Evolutionary conservation across 2,797 vertebrate genomes (phyloP).

Genomic region (Apodemus agrarius): DNA sequence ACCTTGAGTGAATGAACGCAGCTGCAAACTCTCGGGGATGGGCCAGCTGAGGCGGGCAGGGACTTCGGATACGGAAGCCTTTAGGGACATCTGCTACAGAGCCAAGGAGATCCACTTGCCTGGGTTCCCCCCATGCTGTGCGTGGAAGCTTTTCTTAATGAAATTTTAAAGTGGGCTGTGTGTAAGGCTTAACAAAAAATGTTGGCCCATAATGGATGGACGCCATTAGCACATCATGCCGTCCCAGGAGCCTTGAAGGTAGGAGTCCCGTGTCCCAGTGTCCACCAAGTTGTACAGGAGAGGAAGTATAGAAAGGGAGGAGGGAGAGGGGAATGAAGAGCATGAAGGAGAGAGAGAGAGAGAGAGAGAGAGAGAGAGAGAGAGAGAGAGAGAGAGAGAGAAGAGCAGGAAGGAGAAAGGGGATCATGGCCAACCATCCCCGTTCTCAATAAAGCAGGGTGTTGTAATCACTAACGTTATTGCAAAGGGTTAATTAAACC

Average conservation of each 20-base stretch:
- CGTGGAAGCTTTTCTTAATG: not conserved
- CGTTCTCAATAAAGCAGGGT: not conserved
- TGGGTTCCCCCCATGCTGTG: not conserved
- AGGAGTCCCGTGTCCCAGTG: not conserved
- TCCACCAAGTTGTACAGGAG: not conserved
- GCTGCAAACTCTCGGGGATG: not conserved
- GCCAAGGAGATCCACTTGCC: not conserved
- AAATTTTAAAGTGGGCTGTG: constrained; percentile 4
- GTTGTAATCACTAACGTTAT: not conserved
- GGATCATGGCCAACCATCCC: not conserved
- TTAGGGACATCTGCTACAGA: rapidly evolving
- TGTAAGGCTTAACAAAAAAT: not conserved
- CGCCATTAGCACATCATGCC: not conserved
- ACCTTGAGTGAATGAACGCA: not conserved
- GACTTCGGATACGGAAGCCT: rapidly evolving
- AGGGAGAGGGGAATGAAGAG: not conserved
- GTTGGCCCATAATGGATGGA: not conserved
- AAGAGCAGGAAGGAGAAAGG: not conserved
- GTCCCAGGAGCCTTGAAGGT: not conserved
- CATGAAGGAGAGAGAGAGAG: not conserved
- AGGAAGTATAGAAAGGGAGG: not conserved
- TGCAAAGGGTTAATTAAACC: not conserved
- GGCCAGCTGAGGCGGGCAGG: not conserved
- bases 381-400: too few species aligned
- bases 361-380: too few species aligned